These are phyloP conservation scores for Zeus faber DNA, from an alignment of 2,113 vertebrate species.

Conservation along the genomic window DNA sequence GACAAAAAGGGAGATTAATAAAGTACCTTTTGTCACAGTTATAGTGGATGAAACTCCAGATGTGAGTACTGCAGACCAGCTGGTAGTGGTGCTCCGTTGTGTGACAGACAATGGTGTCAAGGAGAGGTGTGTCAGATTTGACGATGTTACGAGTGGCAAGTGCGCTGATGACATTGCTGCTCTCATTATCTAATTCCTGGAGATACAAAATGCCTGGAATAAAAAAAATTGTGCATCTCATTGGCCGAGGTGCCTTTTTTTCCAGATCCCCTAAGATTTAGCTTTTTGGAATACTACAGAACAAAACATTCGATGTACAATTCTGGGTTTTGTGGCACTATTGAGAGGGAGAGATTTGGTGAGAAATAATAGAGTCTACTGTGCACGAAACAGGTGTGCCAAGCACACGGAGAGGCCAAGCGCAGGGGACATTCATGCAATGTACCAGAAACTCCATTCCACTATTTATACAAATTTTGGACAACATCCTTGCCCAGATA, in stretches of 20 bases:
- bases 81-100: background rate
- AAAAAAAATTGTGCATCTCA: background rate
- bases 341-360: no score
- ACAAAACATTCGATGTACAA: no score
- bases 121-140: background rate
- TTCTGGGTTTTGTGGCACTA: no score
- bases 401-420: no score
- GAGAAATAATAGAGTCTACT: no score
- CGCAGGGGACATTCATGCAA: no score
- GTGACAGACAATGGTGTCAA: slow-evolving; percentile 2
- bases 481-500: no score
- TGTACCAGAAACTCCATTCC: no score
- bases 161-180: slow-evolving; percentile 15
- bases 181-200: slow-evolving; percentile 4
- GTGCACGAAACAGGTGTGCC: no score
- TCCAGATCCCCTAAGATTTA: background rate
- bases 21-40: slow-evolving; percentile 11
- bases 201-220: background rate
- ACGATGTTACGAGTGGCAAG: slow-evolving; percentile 12
- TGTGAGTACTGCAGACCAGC: slow-evolving; percentile 3
- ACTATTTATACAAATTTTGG: no score
- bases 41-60: slow-evolving; percentile 12
- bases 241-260: background rate
- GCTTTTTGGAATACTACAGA: no score
- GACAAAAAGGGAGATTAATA: slow-evolving; percentile 2